phyloP scores from a whole-genome alignment of 2,797 vertebrate species.

The Acanthurus lineatus region DNA sequence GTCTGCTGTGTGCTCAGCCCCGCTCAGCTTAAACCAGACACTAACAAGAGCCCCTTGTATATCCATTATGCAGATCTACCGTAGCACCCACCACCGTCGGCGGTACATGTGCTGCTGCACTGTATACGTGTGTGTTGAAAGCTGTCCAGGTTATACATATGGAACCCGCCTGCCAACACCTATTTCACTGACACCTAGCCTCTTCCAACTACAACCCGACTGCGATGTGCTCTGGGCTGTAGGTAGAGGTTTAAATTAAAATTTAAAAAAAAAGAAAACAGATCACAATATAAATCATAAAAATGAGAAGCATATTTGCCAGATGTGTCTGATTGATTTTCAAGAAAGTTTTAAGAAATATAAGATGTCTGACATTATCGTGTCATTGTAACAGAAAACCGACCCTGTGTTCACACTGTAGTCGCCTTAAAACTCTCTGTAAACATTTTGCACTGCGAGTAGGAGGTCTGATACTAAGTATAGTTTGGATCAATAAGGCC shows the following conservation, averaged over 20 bases:
- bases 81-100: slow-evolving; percentile 17
- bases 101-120: slow-evolving; percentile 12
- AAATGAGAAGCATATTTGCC: slow-evolving; percentile 49
- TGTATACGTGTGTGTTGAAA: slow-evolving; percentile 49
- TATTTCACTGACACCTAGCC: slow-evolving; percentile 56
- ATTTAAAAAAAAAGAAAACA: slow-evolving; percentile 17
- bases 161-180: slow-evolving; percentile 71
- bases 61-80: slow-evolving; percentile 61
- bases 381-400: slow-evolving; percentile 41
- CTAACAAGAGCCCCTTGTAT: slow-evolving; percentile 71
- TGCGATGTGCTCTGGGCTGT: slow-evolving; percentile 41
- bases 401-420: slow-evolving; percentile 5
- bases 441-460: slow-evolving; percentile 34
- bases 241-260: slow-evolving; percentile 37
- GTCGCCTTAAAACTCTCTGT: slow-evolving; percentile 34
- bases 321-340: slow-evolving; percentile 45
- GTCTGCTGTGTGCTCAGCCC: slow-evolving; percentile 63
- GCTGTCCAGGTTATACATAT: slow-evolving; percentile 70
- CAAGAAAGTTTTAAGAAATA: slow-evolving; percentile 37
- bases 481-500: slow-evolving; percentile 56
- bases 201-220: slow-evolving; percentile 58
- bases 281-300: slow-evolving; percentile 40
- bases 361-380: slow-evolving; percentile 14
- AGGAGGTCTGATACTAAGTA: slow-evolving; percentile 29
- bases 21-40: slow-evolving; percentile 63